phyloP scores from a whole-genome alignment of 2,888 invertebrate genomes.

The Drosophila nigricruria region DNA sequence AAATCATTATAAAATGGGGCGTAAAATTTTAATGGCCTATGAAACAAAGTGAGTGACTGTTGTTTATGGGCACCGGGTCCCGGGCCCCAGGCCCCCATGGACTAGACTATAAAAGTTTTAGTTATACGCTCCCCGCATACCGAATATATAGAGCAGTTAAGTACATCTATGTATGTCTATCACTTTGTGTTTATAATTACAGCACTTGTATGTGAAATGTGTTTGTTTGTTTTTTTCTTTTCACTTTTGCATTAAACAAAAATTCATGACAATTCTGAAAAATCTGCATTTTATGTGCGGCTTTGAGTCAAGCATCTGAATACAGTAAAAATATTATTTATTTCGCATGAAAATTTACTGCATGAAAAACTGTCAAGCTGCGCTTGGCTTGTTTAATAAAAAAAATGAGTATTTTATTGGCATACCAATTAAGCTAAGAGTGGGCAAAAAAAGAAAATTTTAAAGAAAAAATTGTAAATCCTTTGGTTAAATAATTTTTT shows the following conservation, averaged over 20 bases:
- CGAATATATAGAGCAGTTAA: conserved; percentile 44
- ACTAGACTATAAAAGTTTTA: conserved; percentile 63
- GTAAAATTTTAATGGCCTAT: conserved; percentile 72
- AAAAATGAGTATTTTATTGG: neutral
- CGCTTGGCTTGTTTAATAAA: neutral
- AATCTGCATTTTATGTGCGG: neutral
- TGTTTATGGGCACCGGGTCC: conserved; percentile 67
- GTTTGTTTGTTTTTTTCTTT: neutral
- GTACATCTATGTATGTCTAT: neutral
- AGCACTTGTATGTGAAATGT: conserved; percentile 7
- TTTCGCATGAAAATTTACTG: neutral
- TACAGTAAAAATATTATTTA: neutral
- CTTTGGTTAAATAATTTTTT: neutral
- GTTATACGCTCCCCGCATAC: conserved; percentile 43
- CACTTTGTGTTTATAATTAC: conserved; percentile 40
- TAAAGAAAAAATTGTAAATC: neutral
- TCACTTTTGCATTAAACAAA: neutral
- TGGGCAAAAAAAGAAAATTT: neutral
- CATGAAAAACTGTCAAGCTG: neutral
- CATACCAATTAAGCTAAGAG: neutral
- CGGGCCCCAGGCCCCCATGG: neutral
- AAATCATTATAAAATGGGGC: conserved; percentile 78
- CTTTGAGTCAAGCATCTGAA: neutral
- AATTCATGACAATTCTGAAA: neutral
- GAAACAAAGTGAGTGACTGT: conserved; percentile 43